Evolutionary conservation across 2,113 vertebrate genomes (phyloP), one percentile per base, ranked within the genome.

Genomic region (Rhadina sibilatrix): DNA sequence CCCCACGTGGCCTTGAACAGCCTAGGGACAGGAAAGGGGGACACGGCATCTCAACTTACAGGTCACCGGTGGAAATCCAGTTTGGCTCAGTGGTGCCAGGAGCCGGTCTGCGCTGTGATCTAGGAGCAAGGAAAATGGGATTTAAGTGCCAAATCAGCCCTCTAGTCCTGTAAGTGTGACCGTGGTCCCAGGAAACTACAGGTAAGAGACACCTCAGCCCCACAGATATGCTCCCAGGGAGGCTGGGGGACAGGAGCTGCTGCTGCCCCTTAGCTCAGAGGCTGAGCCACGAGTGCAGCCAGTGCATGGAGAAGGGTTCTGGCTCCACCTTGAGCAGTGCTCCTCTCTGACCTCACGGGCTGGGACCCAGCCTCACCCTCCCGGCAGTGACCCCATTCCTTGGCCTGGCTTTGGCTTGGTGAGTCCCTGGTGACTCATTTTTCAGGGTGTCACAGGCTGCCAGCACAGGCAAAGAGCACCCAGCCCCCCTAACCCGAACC

Each of bases 21-120:
- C 80, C 61, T 0, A 4, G 24, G 56, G 72, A n/a, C 0, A 25
- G 77, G 71, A 70, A 44, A 35, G 24, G 37, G 52, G 69, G 68
- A 70, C 0, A 0, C 13, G 25, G 53, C 13, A 12, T 6, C 80
- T 87, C 91, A 94, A 89, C 96, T 97, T 18, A 53, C 61, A 86
- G 80, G 63, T 96, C 95, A 96, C 87, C 4, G 15, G 19, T 44
- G 37, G 76, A 66, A 78, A 90, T 87, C 96, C 95, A 95, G 96
- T 53, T 91, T 96, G 94, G 61, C 70, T 77, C 8, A 3, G 46
- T 12, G 80, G 40, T 27, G 87, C 74, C 1, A 5, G n/a, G 49
- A 84, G 44, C 64, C 0, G 0, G 19, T 61, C 64, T 23, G 50
- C 0, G 2, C 91, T 53, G 52, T 25, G 87, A 87, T 24, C 74